A percentile compares a stretch with the other conserved stretches of the same genome.
Conservation (phyloP, 64 coral and sea anemone species). For the Exaiptasia diaphana region DNA sequence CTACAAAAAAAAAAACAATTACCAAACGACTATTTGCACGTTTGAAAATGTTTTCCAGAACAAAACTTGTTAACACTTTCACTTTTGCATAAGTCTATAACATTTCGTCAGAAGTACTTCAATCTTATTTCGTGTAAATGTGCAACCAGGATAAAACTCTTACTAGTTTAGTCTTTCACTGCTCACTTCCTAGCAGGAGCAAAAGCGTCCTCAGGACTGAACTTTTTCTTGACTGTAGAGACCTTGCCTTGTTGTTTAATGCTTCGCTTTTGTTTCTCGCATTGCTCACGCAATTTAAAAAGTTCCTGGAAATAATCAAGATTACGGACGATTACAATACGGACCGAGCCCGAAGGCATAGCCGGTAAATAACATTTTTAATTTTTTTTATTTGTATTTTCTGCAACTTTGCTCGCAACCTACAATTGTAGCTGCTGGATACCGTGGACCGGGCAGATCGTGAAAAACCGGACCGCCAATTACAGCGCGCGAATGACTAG, state of each 20-base stretch:
- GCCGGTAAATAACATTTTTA: background rate
- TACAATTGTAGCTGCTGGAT: too few species aligned
- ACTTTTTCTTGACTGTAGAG: slow-evolving; percentile 30
- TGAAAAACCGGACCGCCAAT: too few species aligned
- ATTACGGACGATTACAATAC: background rate
- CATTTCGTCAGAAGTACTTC: too few species aligned
- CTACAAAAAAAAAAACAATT: too few species aligned
- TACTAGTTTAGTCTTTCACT: too few species aligned
- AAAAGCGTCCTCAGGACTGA: slow-evolving; percentile 47
- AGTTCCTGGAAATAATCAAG: slow-evolving; percentile 15
- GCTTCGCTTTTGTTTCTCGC: slow-evolving; percentile 45
- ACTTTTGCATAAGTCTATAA: too few species aligned
- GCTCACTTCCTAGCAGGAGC: slow-evolving; percentile 27
- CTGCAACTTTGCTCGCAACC: background rate
- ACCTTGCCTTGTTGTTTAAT: slow-evolving; percentile 34
- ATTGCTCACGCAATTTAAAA: slow-evolving; percentile 43
- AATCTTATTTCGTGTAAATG: too few species aligned
- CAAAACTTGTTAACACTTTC: too few species aligned
- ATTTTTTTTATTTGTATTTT: background rate
- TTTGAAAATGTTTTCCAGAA: too few species aligned
- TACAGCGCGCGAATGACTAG: background rate
- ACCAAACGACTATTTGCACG: too few species aligned
- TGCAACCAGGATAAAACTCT: too few species aligned
- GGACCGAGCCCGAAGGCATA: background rate
- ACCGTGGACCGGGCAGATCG: too few species aligned